phyloP scores from a whole-genome alignment of 2,888 invertebrate species.

The Leptinotarsa juncta region DNA sequence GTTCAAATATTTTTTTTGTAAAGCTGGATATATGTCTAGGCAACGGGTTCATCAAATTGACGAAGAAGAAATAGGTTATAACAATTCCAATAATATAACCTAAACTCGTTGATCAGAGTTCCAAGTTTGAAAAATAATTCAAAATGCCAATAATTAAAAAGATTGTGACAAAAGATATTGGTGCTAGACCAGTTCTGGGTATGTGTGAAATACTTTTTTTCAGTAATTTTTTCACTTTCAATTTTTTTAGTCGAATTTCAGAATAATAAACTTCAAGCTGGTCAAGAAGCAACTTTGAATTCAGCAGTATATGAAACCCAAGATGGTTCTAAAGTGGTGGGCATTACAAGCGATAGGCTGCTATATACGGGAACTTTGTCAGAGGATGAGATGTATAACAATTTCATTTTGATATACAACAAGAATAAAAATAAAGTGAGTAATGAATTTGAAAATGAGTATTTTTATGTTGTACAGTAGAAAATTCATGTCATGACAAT shows the following conservation, averaged over 20 bases:
- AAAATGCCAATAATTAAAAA: constrained; percentile 41
- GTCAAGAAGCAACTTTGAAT: constrained; percentile 49
- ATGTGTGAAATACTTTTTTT: constrained; percentile 19
- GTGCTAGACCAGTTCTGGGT: constrained; percentile 46
- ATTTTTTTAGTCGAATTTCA: constrained; percentile 55
- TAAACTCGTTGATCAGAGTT: too few relatives aligned
- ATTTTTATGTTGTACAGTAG: too few relatives aligned
- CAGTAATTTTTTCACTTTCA: neutral
- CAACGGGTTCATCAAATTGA: too few relatives aligned
- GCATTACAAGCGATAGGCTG: constrained; percentile 52
- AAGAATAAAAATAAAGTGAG: constrained; percentile 56
- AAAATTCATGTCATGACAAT: too few relatives aligned
- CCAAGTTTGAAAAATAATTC: neutral
- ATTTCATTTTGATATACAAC: constrained; percentile 55
- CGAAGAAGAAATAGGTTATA: too few relatives aligned
- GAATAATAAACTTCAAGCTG: constrained; percentile 53
- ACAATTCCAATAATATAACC: too few relatives aligned
- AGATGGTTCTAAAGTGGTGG: constrained; percentile 46
- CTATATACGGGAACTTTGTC: constrained; percentile 53
- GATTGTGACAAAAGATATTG: constrained; percentile 30
- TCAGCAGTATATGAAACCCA: constrained; percentile 49
- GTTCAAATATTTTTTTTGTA: too few relatives aligned
- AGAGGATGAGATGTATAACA: constrained; percentile 53
- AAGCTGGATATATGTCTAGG: too few relatives aligned
- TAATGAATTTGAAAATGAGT: constrained; percentile 6